These are phyloP conservation scores for Hymenochirus boettgeri DNA, from an alignment of 2,113 vertebrate genomes.

Conservation along the genomic window DNA sequence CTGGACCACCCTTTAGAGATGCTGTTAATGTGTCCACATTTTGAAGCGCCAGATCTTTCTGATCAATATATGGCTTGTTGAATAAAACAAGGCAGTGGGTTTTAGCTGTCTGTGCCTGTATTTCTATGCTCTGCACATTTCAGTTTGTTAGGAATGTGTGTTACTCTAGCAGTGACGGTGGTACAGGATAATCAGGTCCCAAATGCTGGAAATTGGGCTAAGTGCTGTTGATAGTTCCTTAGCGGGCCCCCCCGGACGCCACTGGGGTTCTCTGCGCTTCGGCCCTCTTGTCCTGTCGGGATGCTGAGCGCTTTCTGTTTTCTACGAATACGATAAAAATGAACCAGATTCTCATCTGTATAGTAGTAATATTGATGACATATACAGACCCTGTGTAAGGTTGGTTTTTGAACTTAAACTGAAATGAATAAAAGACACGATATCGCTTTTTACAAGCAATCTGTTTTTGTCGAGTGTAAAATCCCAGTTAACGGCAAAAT, in stretches of 20 bases:
- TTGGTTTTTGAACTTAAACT: background rate
- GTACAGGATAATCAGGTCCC: background rate
- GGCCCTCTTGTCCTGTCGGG: background rate
- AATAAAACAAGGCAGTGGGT: slow-evolving; percentile 70
- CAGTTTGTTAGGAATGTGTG: background rate
- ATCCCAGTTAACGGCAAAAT: too few species aligned
- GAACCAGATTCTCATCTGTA: background rate
- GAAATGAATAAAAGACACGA: too few species aligned
- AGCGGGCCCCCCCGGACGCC: background rate
- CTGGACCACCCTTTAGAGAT: background rate
- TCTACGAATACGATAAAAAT: background rate
- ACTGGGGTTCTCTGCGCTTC: background rate
- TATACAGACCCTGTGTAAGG: background rate
- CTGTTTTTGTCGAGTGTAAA: too few species aligned
- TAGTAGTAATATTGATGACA: background rate
- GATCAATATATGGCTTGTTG: slow-evolving; percentile 66
- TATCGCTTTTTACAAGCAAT: too few species aligned
- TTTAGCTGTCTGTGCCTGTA: slow-evolving; percentile 75
- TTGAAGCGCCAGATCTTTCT: slow-evolving; percentile 72
- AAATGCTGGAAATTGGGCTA: background rate
- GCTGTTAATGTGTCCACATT: slow-evolving; percentile 73
- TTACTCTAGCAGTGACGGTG: background rate
- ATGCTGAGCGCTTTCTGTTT: background rate
- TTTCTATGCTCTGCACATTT: slow-evolving; percentile 60
- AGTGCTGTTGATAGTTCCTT: background rate